Evolutionary conservation across 2,113 vertebrate species (phyloP).

Genomic region (Laticauda laticaudata): DNA sequence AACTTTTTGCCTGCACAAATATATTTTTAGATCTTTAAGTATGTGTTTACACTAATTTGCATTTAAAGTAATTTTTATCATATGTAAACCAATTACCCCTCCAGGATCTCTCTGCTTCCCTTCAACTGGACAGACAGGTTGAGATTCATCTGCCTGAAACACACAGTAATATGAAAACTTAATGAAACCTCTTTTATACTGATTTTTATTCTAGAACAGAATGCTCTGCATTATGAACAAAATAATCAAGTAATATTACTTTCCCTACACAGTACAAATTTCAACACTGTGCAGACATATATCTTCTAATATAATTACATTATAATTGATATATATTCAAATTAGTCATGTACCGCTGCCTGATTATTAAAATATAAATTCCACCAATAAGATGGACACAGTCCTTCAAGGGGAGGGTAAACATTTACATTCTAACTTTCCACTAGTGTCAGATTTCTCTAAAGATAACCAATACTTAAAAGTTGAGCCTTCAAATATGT

Average conservation of each 20-base stretch:
- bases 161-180: background rate
- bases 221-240: background rate
- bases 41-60: background rate
- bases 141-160: conserved; percentile 54
- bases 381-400: background rate
- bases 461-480: background rate
- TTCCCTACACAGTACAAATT: background rate
- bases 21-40: background rate
- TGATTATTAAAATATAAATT: background rate
- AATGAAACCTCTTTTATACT: background rate
- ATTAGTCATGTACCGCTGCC: background rate
- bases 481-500: background rate
- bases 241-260: background rate
- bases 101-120: conserved; percentile 53
- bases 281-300: background rate
- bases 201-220: background rate
- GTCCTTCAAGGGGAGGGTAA: background rate
- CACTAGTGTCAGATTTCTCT: background rate
- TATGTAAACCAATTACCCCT: conserved; percentile 50
- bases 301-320: background rate
- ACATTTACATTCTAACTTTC: background rate
- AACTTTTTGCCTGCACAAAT: conserved; percentile 56
- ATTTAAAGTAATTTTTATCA: background rate
- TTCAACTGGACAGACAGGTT: conserved; percentile 45
- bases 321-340: background rate